These are phyloP conservation scores for Atta texana DNA, from an alignment of 1,140 invertebrate genomes.

Conservation along the genomic window DNA sequence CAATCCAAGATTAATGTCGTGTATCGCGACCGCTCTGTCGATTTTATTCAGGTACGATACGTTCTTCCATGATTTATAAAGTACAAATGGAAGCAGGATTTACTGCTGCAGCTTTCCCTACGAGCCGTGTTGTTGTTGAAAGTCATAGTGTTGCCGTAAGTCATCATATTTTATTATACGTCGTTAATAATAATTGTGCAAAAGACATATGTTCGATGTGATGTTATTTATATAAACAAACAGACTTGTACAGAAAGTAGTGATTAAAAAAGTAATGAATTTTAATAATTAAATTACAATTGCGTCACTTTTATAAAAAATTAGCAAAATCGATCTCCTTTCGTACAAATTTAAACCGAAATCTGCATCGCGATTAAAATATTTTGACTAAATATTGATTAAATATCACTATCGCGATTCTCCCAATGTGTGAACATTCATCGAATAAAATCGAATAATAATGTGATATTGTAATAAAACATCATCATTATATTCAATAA, in stretches of 20 bases:
- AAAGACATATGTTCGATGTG: neutral
- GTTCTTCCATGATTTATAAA: conserved; percentile 47
- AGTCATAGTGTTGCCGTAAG: conserved; percentile 15
- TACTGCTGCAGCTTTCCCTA: conserved; percentile 27
- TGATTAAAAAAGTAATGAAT: conserved; percentile 1
- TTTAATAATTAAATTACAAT: neutral
- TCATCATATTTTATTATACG: conserved; percentile 51
- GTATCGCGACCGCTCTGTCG: conserved; percentile 18
- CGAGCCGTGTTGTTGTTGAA: conserved; percentile 27
- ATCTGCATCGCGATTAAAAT: neutral
- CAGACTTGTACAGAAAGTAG: neutral
- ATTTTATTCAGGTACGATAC: conserved; percentile 41
- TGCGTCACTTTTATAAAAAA: neutral
- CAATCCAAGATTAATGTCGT: conserved; percentile 30
- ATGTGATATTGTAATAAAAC: neutral
- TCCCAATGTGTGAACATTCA: neutral
- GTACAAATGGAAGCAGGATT: conserved; percentile 43
- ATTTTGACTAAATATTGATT: neutral
- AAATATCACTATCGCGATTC: neutral
- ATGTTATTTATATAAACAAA: neutral
- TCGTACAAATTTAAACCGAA: neutral
- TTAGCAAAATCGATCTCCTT: neutral
- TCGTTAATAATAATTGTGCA: conserved; percentile 34
- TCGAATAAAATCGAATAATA: neutral
- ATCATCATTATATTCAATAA: neutral